Conservation (phyloP, 2,888 invertebrate species). For the Creontiades dilutus region DNA sequence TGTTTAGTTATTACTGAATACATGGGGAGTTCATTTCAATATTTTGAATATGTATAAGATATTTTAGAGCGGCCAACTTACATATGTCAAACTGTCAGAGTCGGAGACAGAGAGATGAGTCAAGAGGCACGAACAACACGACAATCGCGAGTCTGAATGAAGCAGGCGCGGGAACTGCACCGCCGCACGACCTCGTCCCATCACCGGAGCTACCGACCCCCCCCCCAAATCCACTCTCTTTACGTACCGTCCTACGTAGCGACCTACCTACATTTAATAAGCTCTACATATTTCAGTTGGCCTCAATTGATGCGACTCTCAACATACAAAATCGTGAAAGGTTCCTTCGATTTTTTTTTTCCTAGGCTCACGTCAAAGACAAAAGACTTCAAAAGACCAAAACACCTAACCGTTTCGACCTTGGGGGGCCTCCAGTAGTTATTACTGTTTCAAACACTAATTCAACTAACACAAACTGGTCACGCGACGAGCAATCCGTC, state of each 20-base stretch:
- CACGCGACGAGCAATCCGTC: background rate
- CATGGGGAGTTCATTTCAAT: too few relatives aligned
- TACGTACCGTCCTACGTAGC: background rate
- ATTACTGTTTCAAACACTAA: background rate
- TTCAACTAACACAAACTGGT: background rate
- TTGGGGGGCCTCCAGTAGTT: background rate
- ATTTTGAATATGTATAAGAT: too few relatives aligned
- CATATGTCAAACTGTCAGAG: too few relatives aligned
- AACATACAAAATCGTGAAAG: background rate
- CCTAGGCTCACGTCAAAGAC: background rate
- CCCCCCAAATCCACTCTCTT: too few relatives aligned
- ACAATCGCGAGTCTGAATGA: too few relatives aligned
- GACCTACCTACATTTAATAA: constrained; percentile 19
- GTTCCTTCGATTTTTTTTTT: background rate
- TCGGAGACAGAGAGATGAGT: too few relatives aligned
- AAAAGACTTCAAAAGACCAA: background rate
- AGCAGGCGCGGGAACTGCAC: too few relatives aligned
- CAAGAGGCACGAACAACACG: too few relatives aligned
- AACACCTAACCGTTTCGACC: background rate
- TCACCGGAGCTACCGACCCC: too few relatives aligned
- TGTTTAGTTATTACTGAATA: too few relatives aligned
- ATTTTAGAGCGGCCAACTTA: too few relatives aligned
- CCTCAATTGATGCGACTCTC: background rate
- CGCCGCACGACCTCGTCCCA: too few relatives aligned
- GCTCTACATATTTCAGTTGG: background rate